Percentiles rank a stretch among this genome's conserved stretches.
phyloP scores from a whole-genome alignment of 2,797 vertebrate genomes.

The Clarias pachynema region DNA sequence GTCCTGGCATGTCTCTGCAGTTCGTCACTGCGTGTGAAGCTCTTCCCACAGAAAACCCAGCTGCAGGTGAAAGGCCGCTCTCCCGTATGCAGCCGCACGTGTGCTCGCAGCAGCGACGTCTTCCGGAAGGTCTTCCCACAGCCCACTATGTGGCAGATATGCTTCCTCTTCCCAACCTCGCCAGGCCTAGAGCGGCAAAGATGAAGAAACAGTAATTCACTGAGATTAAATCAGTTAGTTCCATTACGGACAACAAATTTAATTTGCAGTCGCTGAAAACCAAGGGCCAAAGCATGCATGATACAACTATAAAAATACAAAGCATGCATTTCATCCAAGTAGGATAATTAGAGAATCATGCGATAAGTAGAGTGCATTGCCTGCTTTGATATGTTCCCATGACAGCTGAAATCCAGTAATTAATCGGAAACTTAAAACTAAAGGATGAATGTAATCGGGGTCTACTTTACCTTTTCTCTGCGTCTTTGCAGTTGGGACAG shows the following conservation, averaged over 20 bases:
- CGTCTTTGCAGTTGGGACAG: constrained; percentile 97
- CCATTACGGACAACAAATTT: neutral
- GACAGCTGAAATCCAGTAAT: neutral
- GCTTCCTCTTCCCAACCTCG: constrained; percentile 93
- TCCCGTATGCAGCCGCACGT: constrained; percentile 93
- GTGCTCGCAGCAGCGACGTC: constrained; percentile 91
- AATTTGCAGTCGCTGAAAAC: neutral
- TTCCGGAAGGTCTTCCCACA: constrained; percentile 96
- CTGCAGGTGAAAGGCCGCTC: constrained; percentile 94
- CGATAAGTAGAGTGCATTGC: no score
- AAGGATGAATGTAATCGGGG: neutral
- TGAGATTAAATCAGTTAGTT: neutral
- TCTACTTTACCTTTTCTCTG: constrained; percentile 85
- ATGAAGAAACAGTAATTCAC: constrained; percentile 4
- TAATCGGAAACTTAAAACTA: neutral
- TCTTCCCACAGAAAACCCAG: constrained; percentile 96
- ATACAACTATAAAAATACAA: neutral
- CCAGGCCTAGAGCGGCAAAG: constrained; percentile 76
- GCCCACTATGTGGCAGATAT: constrained; percentile 94
- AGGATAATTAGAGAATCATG: neutral
- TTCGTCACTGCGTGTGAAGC: constrained; percentile 94
- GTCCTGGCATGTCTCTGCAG: constrained; percentile 94
- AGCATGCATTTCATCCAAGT: neutral
- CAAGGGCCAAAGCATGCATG: neutral
- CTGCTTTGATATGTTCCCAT: neutral